These are phyloP conservation scores for Onychorhynchus coronatus DNA, from an alignment of 2,113 vertebrate species.

Conservation along the genomic window DNA sequence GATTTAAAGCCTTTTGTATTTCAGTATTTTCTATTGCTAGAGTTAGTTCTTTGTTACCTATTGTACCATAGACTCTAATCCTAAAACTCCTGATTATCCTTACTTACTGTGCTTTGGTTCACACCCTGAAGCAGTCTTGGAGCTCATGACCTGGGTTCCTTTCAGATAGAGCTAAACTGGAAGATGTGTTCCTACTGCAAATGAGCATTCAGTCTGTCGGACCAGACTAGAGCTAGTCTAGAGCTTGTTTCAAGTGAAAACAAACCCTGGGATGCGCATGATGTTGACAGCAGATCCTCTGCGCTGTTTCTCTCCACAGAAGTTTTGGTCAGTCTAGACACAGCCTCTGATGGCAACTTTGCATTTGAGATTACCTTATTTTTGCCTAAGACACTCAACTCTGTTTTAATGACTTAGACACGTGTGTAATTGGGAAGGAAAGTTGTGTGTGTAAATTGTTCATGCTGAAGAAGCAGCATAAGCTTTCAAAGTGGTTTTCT, in stretches of 20 bases:
- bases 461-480: not conserved
- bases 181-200: constrained; percentile 31
- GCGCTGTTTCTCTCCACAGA: not conserved
- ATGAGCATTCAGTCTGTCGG: not conserved
- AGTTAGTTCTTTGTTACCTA: constrained; percentile 2
- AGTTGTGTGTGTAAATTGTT: not conserved
- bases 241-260: not conserved
- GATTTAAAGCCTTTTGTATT: constrained; percentile 14
- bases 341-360: not conserved
- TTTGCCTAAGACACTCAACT: not conserved
- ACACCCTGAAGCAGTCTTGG: not conserved
- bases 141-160: not conserved
- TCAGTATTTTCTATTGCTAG: not conserved
- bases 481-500: not conserved
- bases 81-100: constrained; percentile 28
- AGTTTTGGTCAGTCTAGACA: not conserved
- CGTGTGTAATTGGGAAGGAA: not conserved
- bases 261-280: not conserved
- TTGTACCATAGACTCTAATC: constrained; percentile 8
- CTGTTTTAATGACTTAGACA: not conserved
- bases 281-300: not conserved
- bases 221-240: not conserved
- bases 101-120: constrained; percentile 18
- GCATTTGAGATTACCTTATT: not conserved
- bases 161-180: constrained; percentile 1